Base-by-base conservation (phyloP, 2,888 invertebrate genomes). In the Emmelina monodactyla region DNA sequence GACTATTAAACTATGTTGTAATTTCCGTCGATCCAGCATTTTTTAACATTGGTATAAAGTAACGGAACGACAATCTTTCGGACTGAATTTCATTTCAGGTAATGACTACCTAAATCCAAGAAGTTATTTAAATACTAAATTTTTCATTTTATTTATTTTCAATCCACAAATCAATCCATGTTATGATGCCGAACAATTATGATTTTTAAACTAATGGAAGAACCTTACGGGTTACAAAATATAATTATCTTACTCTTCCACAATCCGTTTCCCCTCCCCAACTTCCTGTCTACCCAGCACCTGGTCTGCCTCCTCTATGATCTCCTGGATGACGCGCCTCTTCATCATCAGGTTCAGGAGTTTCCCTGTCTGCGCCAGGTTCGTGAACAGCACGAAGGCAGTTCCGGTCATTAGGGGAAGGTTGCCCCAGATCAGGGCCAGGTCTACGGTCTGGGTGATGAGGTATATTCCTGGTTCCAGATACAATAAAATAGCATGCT, bases 391-490 rank as follows among this genome's bases (percentile, higher is more conserved):
- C 1, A 80, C 44, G 47, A 73, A 79, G 0, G 73, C 69, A 0
- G 66, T 65, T 1, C 62, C 66, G 0, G 79, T 79, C 80, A 80
- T 81, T 33, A 72, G 48, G 0, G 69, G 63, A 4, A 81, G 49
- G 45, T 80, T 51, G 0, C 79, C 80, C 80, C 82, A 76, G 9
- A 79, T 75, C 16, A 64, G 46, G 35, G 59, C 61, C 33, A 83
- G 45, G 45, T 82, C 80, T 2, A 78, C 62, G 0, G 73, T 50
- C 59, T 83, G 82, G 15, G 72, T 69, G 11, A 76, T 47, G 1
- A 81, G 46, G 46, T 73, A 82, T 2, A 62, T 62, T 1, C 78
- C 73, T 73, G 51, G 47, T 6, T 1, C 12, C 19, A 7, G 3
- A 6, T 14, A 16, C 15, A 13, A 32, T 13, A 12, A 7, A 28